These are phyloP conservation scores for Silurus glanis DNA, from an alignment of 2,113 vertebrate genomes.

Conservation along the genomic window DNA sequence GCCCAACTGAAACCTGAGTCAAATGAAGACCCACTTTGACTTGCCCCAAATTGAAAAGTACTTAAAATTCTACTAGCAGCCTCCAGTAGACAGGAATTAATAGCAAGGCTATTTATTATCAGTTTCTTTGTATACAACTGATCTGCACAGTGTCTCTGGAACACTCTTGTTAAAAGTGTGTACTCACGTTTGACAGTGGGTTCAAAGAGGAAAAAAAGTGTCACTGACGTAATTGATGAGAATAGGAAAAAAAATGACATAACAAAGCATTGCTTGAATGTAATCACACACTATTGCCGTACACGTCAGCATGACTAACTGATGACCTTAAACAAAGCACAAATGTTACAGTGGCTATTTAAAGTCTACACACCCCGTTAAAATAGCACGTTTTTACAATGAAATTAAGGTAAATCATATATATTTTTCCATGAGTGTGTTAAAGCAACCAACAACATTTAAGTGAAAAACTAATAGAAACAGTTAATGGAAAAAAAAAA, in stretches of 20 bases:
- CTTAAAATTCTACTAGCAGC: not conserved
- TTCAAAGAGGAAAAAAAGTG: not conserved
- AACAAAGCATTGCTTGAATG: constrained; percentile 58
- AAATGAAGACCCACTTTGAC: not conserved
- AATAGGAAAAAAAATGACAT: constrained; percentile 25
- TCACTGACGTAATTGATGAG: constrained; percentile 35
- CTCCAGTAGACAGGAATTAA: not conserved
- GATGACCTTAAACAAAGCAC: constrained; percentile 55
- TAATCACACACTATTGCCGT: constrained; percentile 50
- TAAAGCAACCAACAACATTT: not conserved
- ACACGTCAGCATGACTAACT: constrained; percentile 30
- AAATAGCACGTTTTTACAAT: not conserved
- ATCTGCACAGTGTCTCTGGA: not conserved
- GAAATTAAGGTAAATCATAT: not conserved
- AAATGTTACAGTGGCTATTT: constrained; percentile 47
- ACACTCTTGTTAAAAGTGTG: not conserved
- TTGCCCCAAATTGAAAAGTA: not conserved
- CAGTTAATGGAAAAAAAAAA: not conserved
- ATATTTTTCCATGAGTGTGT: not conserved
- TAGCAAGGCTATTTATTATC: not conserved
- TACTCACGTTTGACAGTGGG: not conserved
- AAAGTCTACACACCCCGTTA: not conserved
- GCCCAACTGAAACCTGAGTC: not conserved
- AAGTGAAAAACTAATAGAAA: not conserved
- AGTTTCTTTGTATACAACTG: not conserved